Conservation (phyloP, 2,113 vertebrate genomes). For the Chlorodrepanis virens region DNA sequence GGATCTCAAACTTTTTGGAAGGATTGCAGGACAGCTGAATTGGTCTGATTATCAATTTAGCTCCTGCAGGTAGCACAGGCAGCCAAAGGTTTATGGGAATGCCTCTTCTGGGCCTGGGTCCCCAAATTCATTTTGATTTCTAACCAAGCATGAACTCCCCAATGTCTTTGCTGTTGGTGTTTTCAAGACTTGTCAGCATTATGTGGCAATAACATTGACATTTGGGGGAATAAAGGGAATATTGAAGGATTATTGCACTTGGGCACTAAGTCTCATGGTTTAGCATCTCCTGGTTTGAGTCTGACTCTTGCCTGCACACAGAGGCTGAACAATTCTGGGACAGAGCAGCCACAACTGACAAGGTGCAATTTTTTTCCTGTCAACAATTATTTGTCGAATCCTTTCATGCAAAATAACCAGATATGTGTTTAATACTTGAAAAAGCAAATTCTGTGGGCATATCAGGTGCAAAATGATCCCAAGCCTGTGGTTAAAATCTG, state of each 20-base stretch:
- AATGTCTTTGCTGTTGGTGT: neutral
- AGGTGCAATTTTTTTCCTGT: neutral
- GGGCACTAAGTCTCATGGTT: neutral
- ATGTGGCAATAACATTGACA: neutral
- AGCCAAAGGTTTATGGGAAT: neutral
- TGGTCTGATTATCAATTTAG: neutral
- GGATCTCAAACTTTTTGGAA: neutral
- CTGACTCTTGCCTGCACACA: neutral
- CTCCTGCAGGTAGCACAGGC: neutral
- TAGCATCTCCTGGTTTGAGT: neutral
- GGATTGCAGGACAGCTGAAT: neutral
- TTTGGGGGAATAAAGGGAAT: neutral
- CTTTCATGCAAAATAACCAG: neutral
- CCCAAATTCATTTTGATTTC: neutral
- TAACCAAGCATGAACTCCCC: neutral
- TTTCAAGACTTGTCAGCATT: neutral
- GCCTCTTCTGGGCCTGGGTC: neutral
- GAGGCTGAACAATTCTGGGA: neutral
- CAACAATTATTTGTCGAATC: neutral
- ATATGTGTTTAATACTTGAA: neutral
- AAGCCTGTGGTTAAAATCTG: neutral
- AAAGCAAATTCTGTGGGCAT: neutral
- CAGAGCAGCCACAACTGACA: neutral
- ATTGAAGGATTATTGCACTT: neutral
- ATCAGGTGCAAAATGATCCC: neutral